A percentile compares a stretch with the other conserved stretches of the same genome.
These are phyloP conservation scores for Plestiodon gilberti DNA, from an alignment of 2,113 vertebrate genomes.

Conservation along the genomic window DNA sequence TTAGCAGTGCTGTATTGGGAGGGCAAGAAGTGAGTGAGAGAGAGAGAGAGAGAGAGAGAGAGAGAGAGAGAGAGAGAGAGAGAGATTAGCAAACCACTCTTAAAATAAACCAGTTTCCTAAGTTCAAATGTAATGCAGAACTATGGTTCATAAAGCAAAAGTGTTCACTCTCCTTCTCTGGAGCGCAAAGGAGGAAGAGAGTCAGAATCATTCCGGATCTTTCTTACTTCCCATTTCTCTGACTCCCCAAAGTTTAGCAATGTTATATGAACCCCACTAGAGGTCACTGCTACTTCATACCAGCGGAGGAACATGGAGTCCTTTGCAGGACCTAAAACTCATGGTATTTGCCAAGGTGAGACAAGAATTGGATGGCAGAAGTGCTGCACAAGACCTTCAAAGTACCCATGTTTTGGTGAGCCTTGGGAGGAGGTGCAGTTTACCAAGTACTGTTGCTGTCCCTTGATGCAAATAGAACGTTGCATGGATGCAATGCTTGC, in stretches of 20 bases:
- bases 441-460: background rate
- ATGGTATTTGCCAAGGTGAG: background rate
- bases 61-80: no score
- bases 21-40: no score
- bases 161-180: no score
- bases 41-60: no score
- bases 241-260: background rate
- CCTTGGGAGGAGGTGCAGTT: background rate
- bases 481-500: no score
- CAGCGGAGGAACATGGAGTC: background rate
- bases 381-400: background rate
- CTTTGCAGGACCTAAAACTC: background rate
- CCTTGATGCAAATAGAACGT: background rate
- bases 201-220: background rate
- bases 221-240: background rate
- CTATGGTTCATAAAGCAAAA: no score
- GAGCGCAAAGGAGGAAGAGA: no score
- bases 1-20: no score
- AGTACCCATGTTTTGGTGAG: background rate
- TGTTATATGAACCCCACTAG: background rate
- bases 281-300: background rate
- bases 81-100: no score
- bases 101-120: no score
- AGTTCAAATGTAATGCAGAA: no score
- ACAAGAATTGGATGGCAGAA: accelerated